A percentile compares a stretch with the other conserved stretches of the same genome.
phyloP scores from a whole-genome alignment of 2,888 invertebrate genomes.

The Pristionchus fissidentatus region DNA sequence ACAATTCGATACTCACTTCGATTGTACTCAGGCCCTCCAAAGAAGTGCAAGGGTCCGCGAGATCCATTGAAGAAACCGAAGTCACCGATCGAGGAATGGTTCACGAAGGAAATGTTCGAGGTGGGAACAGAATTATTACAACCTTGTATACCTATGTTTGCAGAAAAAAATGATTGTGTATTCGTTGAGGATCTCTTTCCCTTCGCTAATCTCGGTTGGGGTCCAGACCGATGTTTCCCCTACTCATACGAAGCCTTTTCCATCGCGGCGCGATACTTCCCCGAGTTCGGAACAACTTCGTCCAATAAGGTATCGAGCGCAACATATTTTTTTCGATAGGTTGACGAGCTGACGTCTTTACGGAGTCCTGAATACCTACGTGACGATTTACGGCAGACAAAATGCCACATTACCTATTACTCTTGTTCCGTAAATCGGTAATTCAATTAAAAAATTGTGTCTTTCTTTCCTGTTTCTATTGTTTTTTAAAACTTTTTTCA shows the following conservation, averaged over 20 bases:
- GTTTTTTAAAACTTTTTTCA: no score
- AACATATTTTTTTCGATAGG: background rate
- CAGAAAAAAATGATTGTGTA: background rate
- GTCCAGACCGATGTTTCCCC: conserved; percentile 66
- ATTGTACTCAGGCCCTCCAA: background rate
- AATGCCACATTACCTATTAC: no score
- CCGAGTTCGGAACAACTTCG: conserved; percentile 65
- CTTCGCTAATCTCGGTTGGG: conserved; percentile 71
- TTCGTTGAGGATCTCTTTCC: conserved; percentile 66
- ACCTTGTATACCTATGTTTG: background rate
- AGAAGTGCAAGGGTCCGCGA: conserved; percentile 49
- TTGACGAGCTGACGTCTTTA: background rate
- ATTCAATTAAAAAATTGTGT: no score
- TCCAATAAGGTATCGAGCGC: conserved; percentile 62
- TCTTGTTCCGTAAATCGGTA: no score
- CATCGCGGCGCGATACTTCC: conserved; percentile 70
- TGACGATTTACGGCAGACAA: background rate
- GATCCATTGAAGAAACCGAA: conserved; percentile 67
- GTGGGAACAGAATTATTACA: conserved; percentile 43
- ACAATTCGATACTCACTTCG: background rate
- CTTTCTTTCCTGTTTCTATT: no score
- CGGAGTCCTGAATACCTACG: background rate
- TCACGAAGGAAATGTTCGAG: conserved; percentile 66
- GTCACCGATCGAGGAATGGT: conserved; percentile 65
- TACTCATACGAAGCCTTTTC: conserved; percentile 71